Evolutionary conservation across 1,140 invertebrate species (phyloP).

Genomic region (Ditylenchus dipsaci): DNA sequence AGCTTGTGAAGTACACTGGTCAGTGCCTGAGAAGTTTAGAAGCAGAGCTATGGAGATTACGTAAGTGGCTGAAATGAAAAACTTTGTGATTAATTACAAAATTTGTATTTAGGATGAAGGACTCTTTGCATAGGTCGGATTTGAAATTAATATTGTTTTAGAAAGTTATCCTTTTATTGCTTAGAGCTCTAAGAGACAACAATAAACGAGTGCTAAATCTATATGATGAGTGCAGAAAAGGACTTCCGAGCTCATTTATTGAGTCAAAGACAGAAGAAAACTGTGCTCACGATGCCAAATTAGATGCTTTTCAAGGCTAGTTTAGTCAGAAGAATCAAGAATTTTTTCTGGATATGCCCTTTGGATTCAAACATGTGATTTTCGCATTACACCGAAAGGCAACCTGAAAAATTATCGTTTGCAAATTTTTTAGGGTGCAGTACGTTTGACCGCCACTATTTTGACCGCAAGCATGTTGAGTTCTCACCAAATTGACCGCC

Average conservation of each 20-base stretch:
- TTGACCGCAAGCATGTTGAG: too few relatives aligned
- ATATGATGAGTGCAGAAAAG: slow-evolving; percentile 28
- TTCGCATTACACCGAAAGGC: too few relatives aligned
- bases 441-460: too few relatives aligned
- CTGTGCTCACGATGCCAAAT: slow-evolving; percentile 27
- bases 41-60: slow-evolving; percentile 42
- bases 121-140: slow-evolving; percentile 29
- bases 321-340: neutral
- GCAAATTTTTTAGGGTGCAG: too few relatives aligned
- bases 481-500: too few relatives aligned
- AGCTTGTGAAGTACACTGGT: slow-evolving; percentile 53
- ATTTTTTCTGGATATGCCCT: neutral
- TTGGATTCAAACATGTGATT: neutral
- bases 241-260: slow-evolving; percentile 32
- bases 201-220: slow-evolving; percentile 41
- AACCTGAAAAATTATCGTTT: too few relatives aligned
- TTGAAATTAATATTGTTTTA: too few relatives aligned
- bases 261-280: slow-evolving; percentile 46
- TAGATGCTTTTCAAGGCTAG: slow-evolving; percentile 44
- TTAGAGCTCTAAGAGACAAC: slow-evolving; percentile 36
- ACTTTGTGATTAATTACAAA: neutral
- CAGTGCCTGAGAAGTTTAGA: slow-evolving; percentile 42
- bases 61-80: slow-evolving; percentile 22
- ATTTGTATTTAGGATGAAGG: slow-evolving; percentile 41
- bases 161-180: too few relatives aligned